These are phyloP conservation scores for Cremastinae sp. DNA, from an alignment of 2,888 invertebrate species.

Conservation along the genomic window DNA sequence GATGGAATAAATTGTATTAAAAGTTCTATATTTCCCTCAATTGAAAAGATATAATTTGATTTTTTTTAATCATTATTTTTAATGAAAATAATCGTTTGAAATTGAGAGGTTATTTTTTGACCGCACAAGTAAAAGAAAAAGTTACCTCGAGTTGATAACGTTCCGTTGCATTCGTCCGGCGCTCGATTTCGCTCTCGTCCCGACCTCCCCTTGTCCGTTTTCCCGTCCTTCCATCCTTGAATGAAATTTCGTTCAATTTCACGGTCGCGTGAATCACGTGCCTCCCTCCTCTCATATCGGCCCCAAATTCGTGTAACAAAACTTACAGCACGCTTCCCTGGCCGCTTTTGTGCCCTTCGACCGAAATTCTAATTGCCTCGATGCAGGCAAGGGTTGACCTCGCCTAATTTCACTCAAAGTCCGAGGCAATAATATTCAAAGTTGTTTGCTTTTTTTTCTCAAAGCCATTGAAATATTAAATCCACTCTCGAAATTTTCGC, in stretches of 20 bases:
- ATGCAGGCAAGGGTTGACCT: slow-evolving; percentile 1
- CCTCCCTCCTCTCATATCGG: slow-evolving; percentile 29
- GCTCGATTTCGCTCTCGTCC: slow-evolving; percentile 37
- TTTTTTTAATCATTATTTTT: too few relatives aligned
- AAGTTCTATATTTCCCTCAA: too few relatives aligned
- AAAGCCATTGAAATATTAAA: too few relatives aligned
- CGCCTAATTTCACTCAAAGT: too few relatives aligned
- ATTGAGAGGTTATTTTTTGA: background rate
- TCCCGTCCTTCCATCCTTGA: slow-evolving; percentile 15
- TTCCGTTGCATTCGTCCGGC: slow-evolving; percentile 53
- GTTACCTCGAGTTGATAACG: slow-evolving; percentile 63
- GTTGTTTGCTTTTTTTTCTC: too few relatives aligned
- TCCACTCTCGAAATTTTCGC: too few relatives aligned
- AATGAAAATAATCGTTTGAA: too few relatives aligned
- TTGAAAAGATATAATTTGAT: too few relatives aligned
- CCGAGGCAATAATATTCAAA: too few relatives aligned
- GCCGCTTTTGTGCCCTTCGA: background rate
- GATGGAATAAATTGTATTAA: too few relatives aligned
- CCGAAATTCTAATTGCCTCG: slow-evolving; percentile 40
- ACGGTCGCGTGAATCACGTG: slow-evolving; percentile 48
- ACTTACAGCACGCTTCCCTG: slow-evolving; percentile 3
- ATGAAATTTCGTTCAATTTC: slow-evolving; percentile 52
- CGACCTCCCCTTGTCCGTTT: slow-evolving; percentile 7
- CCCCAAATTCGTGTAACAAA: slow-evolving; percentile 27
- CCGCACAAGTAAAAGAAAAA: slow-evolving; percentile 41